A percentile compares a stretch with the other conserved stretches of the same genome.
phyloP scores from a whole-genome alignment of 2,888 invertebrate species.

The Phasia obesa region DNA sequence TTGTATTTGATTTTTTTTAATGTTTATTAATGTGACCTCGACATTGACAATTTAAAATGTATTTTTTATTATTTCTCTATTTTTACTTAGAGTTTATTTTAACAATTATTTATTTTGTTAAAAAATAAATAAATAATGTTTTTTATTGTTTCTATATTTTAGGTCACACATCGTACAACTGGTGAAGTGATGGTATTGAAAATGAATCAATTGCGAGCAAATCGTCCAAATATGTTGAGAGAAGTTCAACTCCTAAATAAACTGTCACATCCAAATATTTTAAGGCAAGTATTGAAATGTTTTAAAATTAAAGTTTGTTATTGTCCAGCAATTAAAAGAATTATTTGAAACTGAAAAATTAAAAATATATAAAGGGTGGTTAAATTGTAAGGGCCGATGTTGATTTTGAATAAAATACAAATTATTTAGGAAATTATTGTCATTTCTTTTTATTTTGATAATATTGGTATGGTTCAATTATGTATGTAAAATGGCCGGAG shows the following conservation, averaged over 20 bases:
- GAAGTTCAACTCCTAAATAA: conserved; percentile 98
- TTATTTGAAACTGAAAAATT: no score
- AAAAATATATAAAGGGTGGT: no score
- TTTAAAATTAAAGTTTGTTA: no score
- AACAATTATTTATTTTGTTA: not conserved
- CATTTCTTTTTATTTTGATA: no score
- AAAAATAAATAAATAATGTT: not conserved
- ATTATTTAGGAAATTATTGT: no score
- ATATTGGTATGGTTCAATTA: no score
- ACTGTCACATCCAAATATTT: conserved; percentile 96
- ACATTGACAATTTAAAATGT: conserved; percentile 53
- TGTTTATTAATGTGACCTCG: conserved; percentile 48
- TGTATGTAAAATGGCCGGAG: no score
- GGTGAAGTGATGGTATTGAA: conserved; percentile 98
- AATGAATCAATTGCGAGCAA: conserved; percentile 96
- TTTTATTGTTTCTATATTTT: conserved; percentile 77
- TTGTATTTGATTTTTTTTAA: conserved; percentile 16
- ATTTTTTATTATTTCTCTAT: conserved; percentile 10
- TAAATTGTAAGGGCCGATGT: no score
- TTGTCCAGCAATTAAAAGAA: no score
- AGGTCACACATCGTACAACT: conserved; percentile 96
- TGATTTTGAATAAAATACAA: no score
- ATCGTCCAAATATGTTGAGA: conserved; percentile 97
- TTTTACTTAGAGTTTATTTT: conserved; percentile 10
- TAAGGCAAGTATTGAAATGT: conserved; percentile 86